Evolutionary conservation across 2,888 invertebrate species (phyloP).

Genomic region (Sesia apiformis): DNA sequence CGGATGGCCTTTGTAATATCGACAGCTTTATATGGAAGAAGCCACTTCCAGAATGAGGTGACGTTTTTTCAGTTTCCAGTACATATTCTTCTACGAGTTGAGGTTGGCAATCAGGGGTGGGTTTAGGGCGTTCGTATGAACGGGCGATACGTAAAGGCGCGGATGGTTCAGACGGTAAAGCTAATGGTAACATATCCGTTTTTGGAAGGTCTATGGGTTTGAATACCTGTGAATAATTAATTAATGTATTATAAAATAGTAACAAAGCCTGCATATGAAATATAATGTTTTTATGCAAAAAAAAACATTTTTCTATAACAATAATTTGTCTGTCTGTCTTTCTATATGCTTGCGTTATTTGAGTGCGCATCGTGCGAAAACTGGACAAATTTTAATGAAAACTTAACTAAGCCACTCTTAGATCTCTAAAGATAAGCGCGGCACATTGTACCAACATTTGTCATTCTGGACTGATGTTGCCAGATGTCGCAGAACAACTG

Average conservation of each 20-base stretch:
- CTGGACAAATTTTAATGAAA: too few relatives aligned
- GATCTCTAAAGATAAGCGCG: too few relatives aligned
- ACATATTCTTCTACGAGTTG: conserved; percentile 91
- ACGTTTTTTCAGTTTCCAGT: conserved; percentile 85
- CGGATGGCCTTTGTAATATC: conserved; percentile 89
- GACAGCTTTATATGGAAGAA: conserved; percentile 91
- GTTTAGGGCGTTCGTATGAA: conserved; percentile 77
- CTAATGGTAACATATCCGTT: conserved; percentile 74
- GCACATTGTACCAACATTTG: too few relatives aligned
- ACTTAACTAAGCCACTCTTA: too few relatives aligned
- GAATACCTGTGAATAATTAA: conserved; percentile 56
- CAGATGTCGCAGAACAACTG: too few relatives aligned
- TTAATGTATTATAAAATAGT: background rate
- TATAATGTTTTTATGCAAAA: too few relatives aligned
- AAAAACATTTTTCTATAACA: too few relatives aligned
- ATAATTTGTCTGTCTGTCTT: too few relatives aligned
- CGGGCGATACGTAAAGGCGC: conserved; percentile 53
- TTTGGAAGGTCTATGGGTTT: conserved; percentile 78
- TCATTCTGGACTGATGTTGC: too few relatives aligned
- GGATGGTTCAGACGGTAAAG: conserved; percentile 64
- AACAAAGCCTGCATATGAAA: background rate
- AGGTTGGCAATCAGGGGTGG: conserved; percentile 82
- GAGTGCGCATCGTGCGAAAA: too few relatives aligned
- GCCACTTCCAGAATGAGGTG: conserved; percentile 75
- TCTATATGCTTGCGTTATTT: too few relatives aligned